Conservation (phyloP, 2,888 invertebrate genomes). For the Agonopterix heracliana region DNA sequence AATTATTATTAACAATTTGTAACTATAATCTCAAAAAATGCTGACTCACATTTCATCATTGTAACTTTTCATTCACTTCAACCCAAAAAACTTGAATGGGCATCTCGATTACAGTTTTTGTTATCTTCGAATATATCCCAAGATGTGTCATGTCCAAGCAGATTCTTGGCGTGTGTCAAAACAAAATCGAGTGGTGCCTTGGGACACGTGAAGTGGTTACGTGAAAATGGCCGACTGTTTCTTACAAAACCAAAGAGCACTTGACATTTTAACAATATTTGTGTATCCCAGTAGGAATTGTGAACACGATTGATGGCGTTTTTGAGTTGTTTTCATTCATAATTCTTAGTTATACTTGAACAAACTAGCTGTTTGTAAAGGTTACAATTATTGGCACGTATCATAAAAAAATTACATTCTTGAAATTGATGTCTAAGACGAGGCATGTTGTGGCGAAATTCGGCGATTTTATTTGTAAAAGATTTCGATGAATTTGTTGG, state of each 20-base stretch:
- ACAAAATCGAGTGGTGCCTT: conserved; percentile 70
- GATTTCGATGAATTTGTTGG: too few relatives aligned
- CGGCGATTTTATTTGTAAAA: too few relatives aligned
- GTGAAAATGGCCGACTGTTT: conserved; percentile 42
- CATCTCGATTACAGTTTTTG: conserved; percentile 26
- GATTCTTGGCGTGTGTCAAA: conserved; percentile 61
- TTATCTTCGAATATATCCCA: background rate
- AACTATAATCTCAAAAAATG: conserved; percentile 10
- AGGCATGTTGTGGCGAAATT: too few relatives aligned
- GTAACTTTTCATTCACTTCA: conserved; percentile 37
- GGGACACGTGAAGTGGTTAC: conserved; percentile 44
- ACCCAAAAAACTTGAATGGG: conserved; percentile 42
- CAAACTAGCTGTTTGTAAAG: too few relatives aligned
- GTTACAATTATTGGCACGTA: too few relatives aligned
- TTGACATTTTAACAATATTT: conserved; percentile 6
- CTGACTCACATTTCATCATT: conserved; percentile 40
- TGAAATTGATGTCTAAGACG: too few relatives aligned
- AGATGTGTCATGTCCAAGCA: conserved; percentile 26
- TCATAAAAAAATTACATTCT: too few relatives aligned
- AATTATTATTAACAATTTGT: background rate
- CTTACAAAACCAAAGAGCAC: conserved; percentile 30
- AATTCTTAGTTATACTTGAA: too few relatives aligned
- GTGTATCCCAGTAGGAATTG: conserved; percentile 9
- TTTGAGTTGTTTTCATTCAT: background rate
- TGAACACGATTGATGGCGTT: background rate